Base-by-base conservation (phyloP, 2,888 invertebrate genomes). In the Hemistola chrysoprasaria region DNA sequence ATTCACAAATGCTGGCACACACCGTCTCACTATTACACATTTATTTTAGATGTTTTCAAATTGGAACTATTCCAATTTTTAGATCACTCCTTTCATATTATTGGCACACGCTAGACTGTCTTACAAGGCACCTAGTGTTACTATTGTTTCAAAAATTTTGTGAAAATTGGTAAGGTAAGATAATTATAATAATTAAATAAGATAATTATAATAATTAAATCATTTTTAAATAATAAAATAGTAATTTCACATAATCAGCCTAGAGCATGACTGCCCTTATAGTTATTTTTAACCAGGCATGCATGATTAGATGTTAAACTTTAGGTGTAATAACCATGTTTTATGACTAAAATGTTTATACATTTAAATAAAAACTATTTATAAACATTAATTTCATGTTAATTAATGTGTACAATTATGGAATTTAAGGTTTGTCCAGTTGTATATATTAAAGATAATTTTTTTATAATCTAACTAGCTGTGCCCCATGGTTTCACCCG, bases 21-120 rank as follows among this genome's bases (percentile, higher is more conserved):
- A 53, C 63, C 45, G 44, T 50, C 62, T 64, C 56, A 65, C 66
- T 71, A 74, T 65, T 60, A 71, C 69, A 71, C 69, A 79, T 85
- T 81, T 84, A 86, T 85, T 85, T 87, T 83, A 72, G 81, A 78
- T 74, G 65, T 77, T 77, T 77, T 77, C 75, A 76, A 77, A 71
- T 84, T 86, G 87, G 87, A 78, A 53, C 47, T 16, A 47, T 56
- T 85, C 87, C 87, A 87, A 87, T 79, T 79, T 76, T 80, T 79
- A 76, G 61, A 6, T 42, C 50, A 65, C 60, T 66, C 62, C 71
- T 81, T 81, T 76, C 75, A 65, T 62, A 70, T 73, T 70, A 71
- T 49, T 47, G 58, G 41, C 25, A 40, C 23, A 28, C 40, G 39
- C 23, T 24, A 40, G 26, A 28, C 40, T 40, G 40, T 26, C 40